phyloP scores from a whole-genome alignment of 2,888 invertebrate genomes.

The Cheilosia urbana region DNA sequence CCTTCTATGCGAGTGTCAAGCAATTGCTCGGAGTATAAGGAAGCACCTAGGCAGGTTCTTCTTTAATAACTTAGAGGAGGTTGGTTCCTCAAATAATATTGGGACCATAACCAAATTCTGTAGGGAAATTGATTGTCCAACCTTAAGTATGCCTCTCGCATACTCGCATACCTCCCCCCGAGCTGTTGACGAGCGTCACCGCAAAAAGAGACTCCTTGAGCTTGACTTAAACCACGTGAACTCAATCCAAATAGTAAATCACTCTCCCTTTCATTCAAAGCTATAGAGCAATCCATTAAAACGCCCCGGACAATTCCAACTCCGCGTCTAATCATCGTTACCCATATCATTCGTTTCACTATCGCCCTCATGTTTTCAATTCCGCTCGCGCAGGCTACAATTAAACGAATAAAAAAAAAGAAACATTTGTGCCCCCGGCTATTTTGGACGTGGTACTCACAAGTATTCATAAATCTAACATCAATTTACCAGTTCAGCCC shows the following conservation, averaged over 20 bases:
- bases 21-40: too few species aligned
- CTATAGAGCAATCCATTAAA: constrained; percentile 6
- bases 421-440: constrained; percentile 35
- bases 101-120: too few species aligned
- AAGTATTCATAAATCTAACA: constrained; percentile 65
- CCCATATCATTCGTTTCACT: constrained; percentile 60
- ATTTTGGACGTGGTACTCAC: constrained; percentile 44
- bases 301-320: constrained; percentile 18
- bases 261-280: constrained; percentile 25
- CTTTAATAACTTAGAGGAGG: too few species aligned
- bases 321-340: constrained; percentile 43
- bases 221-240: not conserved
- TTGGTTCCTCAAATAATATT: too few species aligned
- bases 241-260: not conserved
- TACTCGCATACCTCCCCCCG: too few species aligned
- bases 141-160: too few species aligned
- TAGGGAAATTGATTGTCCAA: too few species aligned
- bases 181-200: too few species aligned
- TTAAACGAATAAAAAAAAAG: constrained; percentile 22
- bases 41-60: too few species aligned
- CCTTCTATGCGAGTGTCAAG: too few species aligned
- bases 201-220: not conserved
- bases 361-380: constrained; percentile 52
- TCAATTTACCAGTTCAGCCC: constrained; percentile 63
- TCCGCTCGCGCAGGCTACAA: constrained; percentile 24